Percentiles rank a stretch among this genome's conserved stretches.
Conservation (phyloP, 2,888 invertebrate genomes). For the Rhagonycha fulva region DNA sequence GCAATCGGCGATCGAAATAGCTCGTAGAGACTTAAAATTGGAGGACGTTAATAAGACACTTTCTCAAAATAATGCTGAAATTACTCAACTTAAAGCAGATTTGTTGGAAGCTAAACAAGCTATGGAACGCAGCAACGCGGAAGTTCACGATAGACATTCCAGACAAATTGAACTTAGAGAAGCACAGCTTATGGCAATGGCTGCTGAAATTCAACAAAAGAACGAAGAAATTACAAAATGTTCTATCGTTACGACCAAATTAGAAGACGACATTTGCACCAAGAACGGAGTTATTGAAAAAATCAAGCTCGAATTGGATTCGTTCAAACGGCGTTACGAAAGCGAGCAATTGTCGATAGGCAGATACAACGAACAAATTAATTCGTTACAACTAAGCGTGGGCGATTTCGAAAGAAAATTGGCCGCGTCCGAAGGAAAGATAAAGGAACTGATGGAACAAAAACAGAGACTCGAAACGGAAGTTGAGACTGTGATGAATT, state of each 20-base stretch:
- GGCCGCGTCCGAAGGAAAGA: conserved; percentile 57
- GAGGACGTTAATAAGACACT: conserved; percentile 39
- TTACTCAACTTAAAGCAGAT: conserved; percentile 37
- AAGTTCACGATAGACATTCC: conserved; percentile 32
- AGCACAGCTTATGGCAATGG: conserved; percentile 35
- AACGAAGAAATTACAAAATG: conserved; percentile 38
- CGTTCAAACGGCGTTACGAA: conserved; percentile 31
- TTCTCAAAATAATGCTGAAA: conserved; percentile 32
- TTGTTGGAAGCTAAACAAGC: conserved; percentile 35
- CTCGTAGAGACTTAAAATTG: conserved; percentile 44
- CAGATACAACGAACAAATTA: conserved; percentile 44
- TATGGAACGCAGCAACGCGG: conserved; percentile 28
- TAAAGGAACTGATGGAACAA: conserved; percentile 57
- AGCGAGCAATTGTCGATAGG: conserved; percentile 30
- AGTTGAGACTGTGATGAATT: conserved; percentile 48
- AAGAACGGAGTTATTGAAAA: conserved; percentile 38
- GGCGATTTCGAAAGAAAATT: conserved; percentile 64
- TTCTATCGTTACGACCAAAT: conserved; percentile 32
- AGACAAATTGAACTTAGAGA: conserved; percentile 36
- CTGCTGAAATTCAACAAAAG: conserved; percentile 39
- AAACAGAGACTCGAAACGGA: conserved; percentile 65
- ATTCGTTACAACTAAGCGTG: conserved; percentile 58
- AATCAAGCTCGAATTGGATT: conserved; percentile 37
- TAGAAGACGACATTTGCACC: conserved; percentile 37
- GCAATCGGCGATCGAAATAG: conserved; percentile 41